Evolutionary conservation across 2,888 invertebrate genomes (phyloP).

Genomic region (Chrysomela aeneicollis): DNA sequence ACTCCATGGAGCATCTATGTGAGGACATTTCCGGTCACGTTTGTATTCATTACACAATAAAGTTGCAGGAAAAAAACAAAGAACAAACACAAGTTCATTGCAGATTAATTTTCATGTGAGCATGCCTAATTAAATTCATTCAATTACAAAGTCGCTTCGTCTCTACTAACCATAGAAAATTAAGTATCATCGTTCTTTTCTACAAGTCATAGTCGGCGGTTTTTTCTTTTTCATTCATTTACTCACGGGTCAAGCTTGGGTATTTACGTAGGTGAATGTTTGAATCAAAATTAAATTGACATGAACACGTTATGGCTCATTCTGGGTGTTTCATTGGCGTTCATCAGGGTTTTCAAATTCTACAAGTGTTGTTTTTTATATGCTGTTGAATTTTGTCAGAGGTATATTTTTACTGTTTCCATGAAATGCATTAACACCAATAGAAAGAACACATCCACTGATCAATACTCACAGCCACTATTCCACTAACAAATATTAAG

Average conservation of each 20-base stretch:
- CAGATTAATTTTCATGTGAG: slow-evolving; percentile 24
- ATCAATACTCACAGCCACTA: no score
- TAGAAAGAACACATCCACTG: no score
- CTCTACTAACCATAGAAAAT: slow-evolving; percentile 30
- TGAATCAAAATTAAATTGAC: slow-evolving; percentile 35
- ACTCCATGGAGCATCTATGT: neutral
- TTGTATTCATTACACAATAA: neutral
- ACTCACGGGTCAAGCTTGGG: slow-evolving; percentile 2
- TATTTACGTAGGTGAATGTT: slow-evolving; percentile 34
- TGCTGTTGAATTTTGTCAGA: no score
- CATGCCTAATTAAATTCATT: slow-evolving; percentile 32
- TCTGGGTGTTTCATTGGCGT: slow-evolving; percentile 16
- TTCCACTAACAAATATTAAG: no score
- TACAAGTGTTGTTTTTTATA: no score
- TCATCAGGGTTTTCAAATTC: neutral
- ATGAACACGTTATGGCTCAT: slow-evolving; percentile 32
- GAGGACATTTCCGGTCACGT: slow-evolving; percentile 6
- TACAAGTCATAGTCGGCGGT: slow-evolving; percentile 18
- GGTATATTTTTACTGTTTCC: no score
- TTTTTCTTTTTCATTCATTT: slow-evolving; percentile 18
- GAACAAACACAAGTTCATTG: slow-evolving; percentile 26
- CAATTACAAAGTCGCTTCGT: slow-evolving; percentile 28
- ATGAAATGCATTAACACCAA: no score
- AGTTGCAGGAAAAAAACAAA: slow-evolving; percentile 22
- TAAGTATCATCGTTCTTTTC: slow-evolving; percentile 27